A percentile compares a stretch with the other conserved stretches of the same genome.
Conservation (phyloP, 2,888 invertebrate species). For the Lymantria dispar region DNA sequence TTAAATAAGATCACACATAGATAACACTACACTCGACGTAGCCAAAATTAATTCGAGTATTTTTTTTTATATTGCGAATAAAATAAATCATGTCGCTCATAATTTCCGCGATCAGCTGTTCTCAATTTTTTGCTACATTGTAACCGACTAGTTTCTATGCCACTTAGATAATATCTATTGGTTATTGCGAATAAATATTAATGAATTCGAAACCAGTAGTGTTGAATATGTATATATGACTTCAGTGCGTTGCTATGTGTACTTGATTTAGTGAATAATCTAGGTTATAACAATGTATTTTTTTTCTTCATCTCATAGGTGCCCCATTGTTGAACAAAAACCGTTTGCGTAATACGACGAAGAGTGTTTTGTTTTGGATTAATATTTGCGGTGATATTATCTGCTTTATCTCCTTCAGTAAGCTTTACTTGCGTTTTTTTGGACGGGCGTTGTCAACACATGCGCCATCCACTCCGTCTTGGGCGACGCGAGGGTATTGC, state of each 20-base stretch:
- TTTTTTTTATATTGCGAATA: not conserved
- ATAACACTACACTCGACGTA: not conserved
- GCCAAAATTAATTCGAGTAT: not conserved
- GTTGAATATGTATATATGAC: constrained; percentile 3
- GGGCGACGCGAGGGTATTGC: no score
- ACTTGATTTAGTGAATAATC: no score
- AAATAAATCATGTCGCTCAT: not conserved
- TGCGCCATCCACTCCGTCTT: no score
- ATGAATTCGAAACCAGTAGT: constrained; percentile 33
- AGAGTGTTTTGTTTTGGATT: no score
- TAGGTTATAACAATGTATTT: no score
- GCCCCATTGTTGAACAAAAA: no score
- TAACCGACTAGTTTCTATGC: constrained; percentile 8
- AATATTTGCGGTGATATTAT: no score
- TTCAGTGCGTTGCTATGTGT: not conserved
- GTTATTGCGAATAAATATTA: constrained; percentile 19
- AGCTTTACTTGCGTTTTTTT: no score
- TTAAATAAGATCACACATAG: not conserved
- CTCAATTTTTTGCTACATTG: constrained; percentile 18
- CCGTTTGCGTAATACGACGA: no score
- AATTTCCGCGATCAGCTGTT: constrained; percentile 14
- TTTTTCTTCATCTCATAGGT: no score
- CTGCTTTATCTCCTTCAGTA: no score
- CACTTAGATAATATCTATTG: constrained; percentile 20
- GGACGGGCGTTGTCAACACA: no score